Conservation (phyloP, 2,113 vertebrate genomes). For the Nycticryphes semicollaris region DNA sequence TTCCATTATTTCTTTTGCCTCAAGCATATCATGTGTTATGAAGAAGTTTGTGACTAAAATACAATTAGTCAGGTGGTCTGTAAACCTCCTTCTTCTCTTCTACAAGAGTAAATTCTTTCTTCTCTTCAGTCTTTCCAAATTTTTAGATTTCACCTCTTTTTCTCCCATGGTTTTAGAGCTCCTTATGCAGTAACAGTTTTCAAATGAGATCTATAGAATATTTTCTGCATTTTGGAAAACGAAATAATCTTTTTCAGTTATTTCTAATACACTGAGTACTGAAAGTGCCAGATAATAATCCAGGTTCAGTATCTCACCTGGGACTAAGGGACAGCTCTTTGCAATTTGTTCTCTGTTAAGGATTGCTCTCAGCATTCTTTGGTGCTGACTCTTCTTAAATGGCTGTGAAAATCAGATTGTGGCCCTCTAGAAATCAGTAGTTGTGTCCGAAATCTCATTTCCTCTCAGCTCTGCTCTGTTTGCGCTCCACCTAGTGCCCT, state of each 20-base stretch:
- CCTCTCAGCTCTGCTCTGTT: not conserved
- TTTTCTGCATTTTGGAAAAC: not conserved
- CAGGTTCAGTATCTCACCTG: not conserved
- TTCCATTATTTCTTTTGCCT: not conserved
- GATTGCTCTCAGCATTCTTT: not conserved
- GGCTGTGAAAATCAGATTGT: not conserved
- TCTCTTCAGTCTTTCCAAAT: not conserved
- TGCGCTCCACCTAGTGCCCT: not conserved
- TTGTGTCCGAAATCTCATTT: not conserved
- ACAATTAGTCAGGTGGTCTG: not conserved
- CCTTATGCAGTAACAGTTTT: not conserved
- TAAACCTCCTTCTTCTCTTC: not conserved
- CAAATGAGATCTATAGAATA: not conserved
- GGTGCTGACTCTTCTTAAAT: not conserved
- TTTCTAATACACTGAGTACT: not conserved
- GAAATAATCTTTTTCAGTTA: not conserved
- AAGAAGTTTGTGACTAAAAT: not conserved
- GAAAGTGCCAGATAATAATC: not conserved
- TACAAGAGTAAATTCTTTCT: not conserved
- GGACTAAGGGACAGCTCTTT: not conserved
- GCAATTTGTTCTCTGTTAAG: not conserved
- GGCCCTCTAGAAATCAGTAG: not conserved
- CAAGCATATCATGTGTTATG: not conserved
- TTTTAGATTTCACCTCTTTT: not conserved
- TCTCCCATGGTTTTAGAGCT: not conserved